Conservation (phyloP, 2,888 invertebrate species). For the Toxonevra muliebris region DNA sequence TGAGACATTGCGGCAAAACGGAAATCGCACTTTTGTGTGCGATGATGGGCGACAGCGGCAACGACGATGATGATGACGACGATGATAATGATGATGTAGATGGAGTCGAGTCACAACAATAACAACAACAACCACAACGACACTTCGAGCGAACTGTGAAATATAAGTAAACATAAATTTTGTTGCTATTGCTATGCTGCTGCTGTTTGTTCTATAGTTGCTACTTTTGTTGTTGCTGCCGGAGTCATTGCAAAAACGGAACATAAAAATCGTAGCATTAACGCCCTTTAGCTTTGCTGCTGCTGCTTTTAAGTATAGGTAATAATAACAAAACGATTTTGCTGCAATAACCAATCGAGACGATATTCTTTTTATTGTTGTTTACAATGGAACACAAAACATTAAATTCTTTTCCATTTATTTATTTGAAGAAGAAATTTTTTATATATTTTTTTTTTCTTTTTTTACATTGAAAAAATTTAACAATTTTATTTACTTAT, state of each 20-base stretch:
- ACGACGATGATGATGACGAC: slow-evolving; percentile 4
- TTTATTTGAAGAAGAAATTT: neutral
- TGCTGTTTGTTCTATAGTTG: neutral
- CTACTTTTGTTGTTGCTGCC: neutral
- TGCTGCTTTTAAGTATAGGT: too few species aligned
- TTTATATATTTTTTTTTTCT: slow-evolving; percentile 3
- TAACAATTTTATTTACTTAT: neutral
- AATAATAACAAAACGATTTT: too few species aligned
- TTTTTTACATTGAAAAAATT: neutral
- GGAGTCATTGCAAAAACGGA: slow-evolving; percentile 6
- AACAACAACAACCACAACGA: slow-evolving; percentile 26
- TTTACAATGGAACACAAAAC: too few species aligned
- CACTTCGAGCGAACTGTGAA: slow-evolving; percentile 16
- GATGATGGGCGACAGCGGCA: neutral
- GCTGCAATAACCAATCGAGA: too few species aligned
- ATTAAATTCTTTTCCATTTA: too few species aligned
- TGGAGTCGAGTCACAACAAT: slow-evolving; percentile 1
- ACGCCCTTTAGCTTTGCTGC: too few species aligned
- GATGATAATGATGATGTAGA: slow-evolving; percentile 17
- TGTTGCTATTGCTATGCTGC: neutral
- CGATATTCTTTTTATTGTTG: too few species aligned
- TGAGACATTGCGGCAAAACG: slow-evolving; percentile 7
- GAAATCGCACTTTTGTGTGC: slow-evolving; percentile 4
- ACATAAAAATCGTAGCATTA: too few species aligned
- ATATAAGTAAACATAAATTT: slow-evolving; percentile 39